Conservation (phyloP, 2,113 vertebrate species). For the Xyrauchen texanus region DNA sequence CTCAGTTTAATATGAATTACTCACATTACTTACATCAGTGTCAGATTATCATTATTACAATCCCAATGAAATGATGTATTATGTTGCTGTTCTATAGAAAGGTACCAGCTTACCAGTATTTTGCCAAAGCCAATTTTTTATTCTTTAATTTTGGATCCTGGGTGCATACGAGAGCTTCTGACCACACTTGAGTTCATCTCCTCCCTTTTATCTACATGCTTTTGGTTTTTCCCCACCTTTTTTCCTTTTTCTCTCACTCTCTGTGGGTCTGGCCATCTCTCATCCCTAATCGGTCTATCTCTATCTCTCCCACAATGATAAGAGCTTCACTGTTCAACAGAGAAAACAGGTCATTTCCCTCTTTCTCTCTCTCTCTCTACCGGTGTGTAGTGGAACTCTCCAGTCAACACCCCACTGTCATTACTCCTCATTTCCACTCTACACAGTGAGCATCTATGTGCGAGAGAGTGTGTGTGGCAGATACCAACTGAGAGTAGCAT, state of each 20-base stretch:
- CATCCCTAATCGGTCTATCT: constrained; percentile 54
- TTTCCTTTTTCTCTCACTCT: background rate
- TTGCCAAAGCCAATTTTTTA: too few relatives aligned
- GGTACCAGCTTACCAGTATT: too few relatives aligned
- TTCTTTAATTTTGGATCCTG: too few relatives aligned
- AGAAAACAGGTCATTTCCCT: constrained; percentile 64
- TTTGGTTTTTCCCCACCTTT: constrained; percentile 30
- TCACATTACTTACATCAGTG: too few relatives aligned
- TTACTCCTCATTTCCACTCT: constrained; percentile 28
- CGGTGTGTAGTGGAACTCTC: constrained; percentile 32
- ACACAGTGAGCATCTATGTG: background rate
- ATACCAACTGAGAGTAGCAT: background rate
- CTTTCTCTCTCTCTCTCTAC: constrained; percentile 33
- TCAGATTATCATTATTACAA: too few relatives aligned
- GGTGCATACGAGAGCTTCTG: background rate
- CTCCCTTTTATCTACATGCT: constrained; percentile 53
- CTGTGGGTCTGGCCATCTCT: constrained; percentile 25
- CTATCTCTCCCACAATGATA: constrained; percentile 69
- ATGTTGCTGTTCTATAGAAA: too few relatives aligned
- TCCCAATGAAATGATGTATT: too few relatives aligned
- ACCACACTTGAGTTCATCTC: background rate
- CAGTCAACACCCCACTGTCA: constrained; percentile 43
- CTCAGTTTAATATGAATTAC: too few relatives aligned
- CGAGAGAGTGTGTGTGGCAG: constrained; percentile 12
- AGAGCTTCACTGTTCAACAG: constrained; percentile 58